Base-by-base conservation (phyloP, 2,888 invertebrate species). In the Mesodorylaimus sp. region DNA sequence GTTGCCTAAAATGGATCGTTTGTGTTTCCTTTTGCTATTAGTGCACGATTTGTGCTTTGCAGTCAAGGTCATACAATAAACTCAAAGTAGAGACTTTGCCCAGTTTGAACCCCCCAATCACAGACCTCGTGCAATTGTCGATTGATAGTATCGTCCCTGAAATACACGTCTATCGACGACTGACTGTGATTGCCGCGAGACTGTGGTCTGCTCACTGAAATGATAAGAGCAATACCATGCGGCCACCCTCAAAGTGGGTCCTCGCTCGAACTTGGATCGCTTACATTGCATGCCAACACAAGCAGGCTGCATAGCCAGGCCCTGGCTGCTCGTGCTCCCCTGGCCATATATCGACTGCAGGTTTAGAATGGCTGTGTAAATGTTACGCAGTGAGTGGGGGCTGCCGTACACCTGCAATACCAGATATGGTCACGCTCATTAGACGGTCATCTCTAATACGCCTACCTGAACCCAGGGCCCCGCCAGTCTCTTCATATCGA, bases 401-500 rank as follows among this genome's bases (percentile, higher is more conserved):
- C 21, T 39, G 7, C 41, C 41, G 41, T 39, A 39, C 10, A 39
- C 21, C 41, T 39, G 32, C 10, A 32, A 32, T 5, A 19, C 21
- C 21, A 41, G 21, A n/a, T 16, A 5, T 41, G 13, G 19, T 16
- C 5, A 41, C 10, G 5, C 10, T 41, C 10, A 41, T n/a, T 21
- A 41, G 10, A 16, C n/a, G n/a, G n/a, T n/a, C n/a, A n/a, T n/a
- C n/a, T n/a, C n/a, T n/a, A n/a, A n/a, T 5, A n/a, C 10, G 19
- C 21, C 21, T 16, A 48, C 48, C 32, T 48, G 43, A n/a, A 26
- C 23, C 48, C 48, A 48, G 7, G 48, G 48, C 5, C 48, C 48
- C n/a, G 24, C 3, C 23, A 48, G n/a, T 27, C 28, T 45, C 3
- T 5, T 44, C 16, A 48, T 16, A 48, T 48, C 48, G 3, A 48